Base-by-base conservation (phyloP, 1,140 invertebrate species). In the Luehdorfia chinensis region DNA sequence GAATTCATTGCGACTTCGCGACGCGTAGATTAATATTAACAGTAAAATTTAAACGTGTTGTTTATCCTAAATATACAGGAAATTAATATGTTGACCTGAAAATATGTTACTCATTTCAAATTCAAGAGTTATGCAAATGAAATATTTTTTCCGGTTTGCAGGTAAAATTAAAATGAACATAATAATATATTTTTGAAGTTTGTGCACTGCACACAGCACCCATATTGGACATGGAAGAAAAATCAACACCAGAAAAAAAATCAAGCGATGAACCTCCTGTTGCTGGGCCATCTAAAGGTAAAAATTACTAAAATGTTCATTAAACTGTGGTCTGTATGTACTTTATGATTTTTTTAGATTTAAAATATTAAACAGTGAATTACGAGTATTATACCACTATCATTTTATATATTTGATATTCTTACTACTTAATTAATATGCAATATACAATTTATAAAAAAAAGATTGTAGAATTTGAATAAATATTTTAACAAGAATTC, bases 251-350 rank as follows among this genome's bases (percentile, higher is more conserved):
- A 43, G 37, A 43, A 18, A 25, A 43, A 30, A 25, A 43, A 27
- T 43, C 37, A 28, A 28, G n/a, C 14, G 16, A 16, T 28, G 37
- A 43, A 18, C 23, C 13, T 2, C 11, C 37, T 28, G 11, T 28
- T n/a, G 37, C 37, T 28, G 37, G 37, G 19, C 37, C 37, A 18
- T 43, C 37, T 2, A 43, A 43, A 43, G 37, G 37, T 30, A 43
- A 4, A 5, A 1, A 12, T n/a, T 15, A 33, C 13, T 15, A 13
- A 15, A 13, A 21, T 21, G 19, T 21, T 21, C 19, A 7, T 21
- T 3, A 4, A 7, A 4, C 3, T 21, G 19, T 21, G 19, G 19
- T 21, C 19, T 21, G 7, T 21, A n/a, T n/a, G n/a, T n/a, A n/a
- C n/a, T n/a, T n/a, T n/a, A n/a, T n/a, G n/a, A n/a, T n/a, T n/a